phyloP scores from a whole-genome alignment of 2,888 invertebrate species.

The Thera obeliscata region DNA sequence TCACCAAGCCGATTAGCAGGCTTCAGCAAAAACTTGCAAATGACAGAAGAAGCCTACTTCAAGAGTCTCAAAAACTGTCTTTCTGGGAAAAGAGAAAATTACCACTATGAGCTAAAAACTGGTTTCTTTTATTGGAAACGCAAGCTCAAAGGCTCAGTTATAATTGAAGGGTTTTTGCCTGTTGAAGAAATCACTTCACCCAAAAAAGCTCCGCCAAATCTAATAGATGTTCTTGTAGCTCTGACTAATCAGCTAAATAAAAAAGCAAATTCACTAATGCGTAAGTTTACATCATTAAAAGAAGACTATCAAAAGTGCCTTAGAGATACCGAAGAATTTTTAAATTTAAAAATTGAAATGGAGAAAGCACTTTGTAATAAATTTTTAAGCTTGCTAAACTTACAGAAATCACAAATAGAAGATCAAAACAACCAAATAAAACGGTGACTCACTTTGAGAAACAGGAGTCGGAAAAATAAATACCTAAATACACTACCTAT shows the following conservation, averaged over 20 bases:
- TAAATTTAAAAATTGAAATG: slow-evolving; percentile 69
- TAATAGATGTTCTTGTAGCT: slow-evolving; percentile 61
- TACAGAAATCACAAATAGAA: slow-evolving; percentile 46
- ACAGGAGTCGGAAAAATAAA: background rate
- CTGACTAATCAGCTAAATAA: slow-evolving; percentile 59
- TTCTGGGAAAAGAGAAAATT: slow-evolving; percentile 56
- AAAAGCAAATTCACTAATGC: slow-evolving; percentile 50
- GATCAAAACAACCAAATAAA: background rate
- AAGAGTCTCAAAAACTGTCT: slow-evolving; percentile 56
- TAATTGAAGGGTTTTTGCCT: slow-evolving; percentile 70
- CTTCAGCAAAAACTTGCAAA: slow-evolving; percentile 65
- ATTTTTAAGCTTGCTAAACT: slow-evolving; percentile 57
- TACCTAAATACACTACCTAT: background rate
- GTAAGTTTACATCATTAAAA: slow-evolving; percentile 52
- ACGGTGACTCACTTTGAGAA: background rate
- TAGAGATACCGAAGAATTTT: slow-evolving; percentile 68
- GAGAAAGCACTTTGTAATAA: slow-evolving; percentile 66
- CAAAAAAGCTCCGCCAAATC: slow-evolving; percentile 52
- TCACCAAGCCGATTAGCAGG: slow-evolving; percentile 61
- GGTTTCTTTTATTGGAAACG: slow-evolving; percentile 74
- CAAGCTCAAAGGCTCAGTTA: slow-evolving; percentile 48
- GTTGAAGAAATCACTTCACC: slow-evolving; percentile 56
- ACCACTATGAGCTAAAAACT: slow-evolving; percentile 64
- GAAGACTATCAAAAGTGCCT: slow-evolving; percentile 63
- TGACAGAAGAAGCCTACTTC: slow-evolving; percentile 57